phyloP scores from a whole-genome alignment of 2,113 vertebrate species.

The Speoplatyrhinus poulsoni region DNA sequence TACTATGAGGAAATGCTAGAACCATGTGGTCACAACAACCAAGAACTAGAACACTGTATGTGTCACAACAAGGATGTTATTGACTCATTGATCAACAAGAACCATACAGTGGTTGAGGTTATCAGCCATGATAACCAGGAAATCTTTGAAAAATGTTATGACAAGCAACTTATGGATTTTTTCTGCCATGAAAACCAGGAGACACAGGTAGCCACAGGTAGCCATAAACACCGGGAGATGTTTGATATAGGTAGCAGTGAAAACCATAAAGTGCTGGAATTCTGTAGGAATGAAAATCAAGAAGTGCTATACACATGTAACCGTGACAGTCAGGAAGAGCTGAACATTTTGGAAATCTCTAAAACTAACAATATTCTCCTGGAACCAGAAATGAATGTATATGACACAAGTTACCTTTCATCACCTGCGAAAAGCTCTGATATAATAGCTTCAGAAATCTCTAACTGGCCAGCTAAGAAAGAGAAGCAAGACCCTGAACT shows the following conservation, averaged over 20 bases:
- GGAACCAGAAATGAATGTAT: slow-evolving; percentile 18
- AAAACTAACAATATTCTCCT: slow-evolving; percentile 47
- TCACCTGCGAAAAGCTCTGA: slow-evolving; percentile 46
- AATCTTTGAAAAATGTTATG: slow-evolving; percentile 38
- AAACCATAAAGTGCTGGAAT: slow-evolving; percentile 33
- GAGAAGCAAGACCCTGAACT: slow-evolving; percentile 37
- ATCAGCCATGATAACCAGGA: slow-evolving; percentile 54
- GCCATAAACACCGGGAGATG: slow-evolving; percentile 2
- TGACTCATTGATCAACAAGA: slow-evolving; percentile 18
- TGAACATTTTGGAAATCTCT: slow-evolving; percentile 25
- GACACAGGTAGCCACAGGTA: slow-evolving; percentile 4
- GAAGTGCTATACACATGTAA: slow-evolving; percentile 6
- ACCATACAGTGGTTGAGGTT: slow-evolving; percentile 37
- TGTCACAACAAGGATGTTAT: slow-evolving; percentile 3
- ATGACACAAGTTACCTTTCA: slow-evolving; percentile 15
- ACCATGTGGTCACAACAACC: slow-evolving; percentile 17
- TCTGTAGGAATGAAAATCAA: slow-evolving; percentile 6
- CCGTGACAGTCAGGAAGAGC: slow-evolving; percentile 54
- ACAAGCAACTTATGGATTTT: background rate
- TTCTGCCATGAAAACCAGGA: slow-evolving; percentile 34
- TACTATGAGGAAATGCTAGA: slow-evolving; percentile 60
- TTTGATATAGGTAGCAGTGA: slow-evolving; percentile 16
- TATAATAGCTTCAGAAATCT: slow-evolving; percentile 38
- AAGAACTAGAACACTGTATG: slow-evolving; percentile 25
- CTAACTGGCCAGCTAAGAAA: background rate